A percentile compares a stretch with the other conserved stretches of the same genome.
Evolutionary conservation across 2,113 vertebrate genomes (phyloP).

Genomic region (Phrynosoma platyrhinos): DNA sequence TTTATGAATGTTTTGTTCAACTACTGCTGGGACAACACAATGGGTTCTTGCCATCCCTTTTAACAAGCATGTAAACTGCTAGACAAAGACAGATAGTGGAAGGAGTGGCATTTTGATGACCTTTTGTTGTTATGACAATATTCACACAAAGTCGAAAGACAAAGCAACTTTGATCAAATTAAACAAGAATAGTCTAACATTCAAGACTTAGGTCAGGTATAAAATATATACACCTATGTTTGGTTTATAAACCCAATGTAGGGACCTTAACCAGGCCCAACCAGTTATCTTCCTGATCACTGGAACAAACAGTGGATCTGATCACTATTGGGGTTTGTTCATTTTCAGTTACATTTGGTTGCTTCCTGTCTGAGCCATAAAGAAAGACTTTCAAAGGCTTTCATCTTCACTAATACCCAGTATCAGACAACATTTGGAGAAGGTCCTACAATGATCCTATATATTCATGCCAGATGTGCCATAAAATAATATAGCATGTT

Average conservation of each 20-base stretch:
- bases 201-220: background rate
- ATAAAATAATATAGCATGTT: background rate
- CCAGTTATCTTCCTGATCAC: background rate
- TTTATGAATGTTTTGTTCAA: background rate
- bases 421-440: background rate
- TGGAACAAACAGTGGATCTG: background rate
- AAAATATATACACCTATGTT: slow-evolving; percentile 2
- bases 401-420: background rate
- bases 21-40: background rate
- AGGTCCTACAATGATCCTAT: background rate
- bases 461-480: background rate
- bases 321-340: background rate
- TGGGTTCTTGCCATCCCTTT: background rate
- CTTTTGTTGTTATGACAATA: background rate
- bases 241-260: slow-evolving; percentile 8
- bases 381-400: background rate
- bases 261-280: background rate
- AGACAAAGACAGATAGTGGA: background rate
- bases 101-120: slow-evolving; percentile 26
- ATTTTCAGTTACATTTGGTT: background rate
- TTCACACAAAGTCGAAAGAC: background rate
- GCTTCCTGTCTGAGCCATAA: background rate
- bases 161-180: slow-evolving; percentile 1
- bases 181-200: background rate
- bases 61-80: slow-evolving; percentile 4